Conservation (phyloP, 2,113 vertebrate genomes). For the Narcine bancroftii region DNA sequence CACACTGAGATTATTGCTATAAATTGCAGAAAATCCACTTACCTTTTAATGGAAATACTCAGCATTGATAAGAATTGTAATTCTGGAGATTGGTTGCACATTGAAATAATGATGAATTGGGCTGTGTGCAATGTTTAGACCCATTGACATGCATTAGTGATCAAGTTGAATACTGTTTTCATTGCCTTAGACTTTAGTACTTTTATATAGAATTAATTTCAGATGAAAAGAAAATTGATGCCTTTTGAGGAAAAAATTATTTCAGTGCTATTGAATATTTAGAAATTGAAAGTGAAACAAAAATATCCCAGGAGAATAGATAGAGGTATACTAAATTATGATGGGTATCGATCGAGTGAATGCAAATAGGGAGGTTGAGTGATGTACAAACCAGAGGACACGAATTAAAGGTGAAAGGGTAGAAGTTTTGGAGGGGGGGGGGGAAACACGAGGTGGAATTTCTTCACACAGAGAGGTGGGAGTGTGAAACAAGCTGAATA, state of each 20-base stretch:
- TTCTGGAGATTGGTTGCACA: neutral
- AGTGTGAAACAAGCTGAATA: too few species aligned
- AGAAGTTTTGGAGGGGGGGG: too few species aligned
- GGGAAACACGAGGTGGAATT: too few species aligned
- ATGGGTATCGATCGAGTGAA: neutral
- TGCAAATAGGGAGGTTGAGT: too few species aligned
- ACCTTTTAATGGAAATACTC: neutral
- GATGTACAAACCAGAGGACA: too few species aligned
- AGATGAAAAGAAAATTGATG: neutral
- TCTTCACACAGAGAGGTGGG: too few species aligned
- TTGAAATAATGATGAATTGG: neutral
- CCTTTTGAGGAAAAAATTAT: neutral
- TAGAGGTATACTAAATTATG: too few species aligned
- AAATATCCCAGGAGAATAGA: too few species aligned
- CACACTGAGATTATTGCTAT: neutral
- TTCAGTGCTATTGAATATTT: neutral
- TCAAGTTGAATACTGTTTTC: neutral
- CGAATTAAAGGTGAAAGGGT: too few species aligned
- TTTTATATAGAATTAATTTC: neutral
- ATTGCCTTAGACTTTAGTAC: neutral
- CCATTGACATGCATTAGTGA: neutral
- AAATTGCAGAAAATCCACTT: neutral
- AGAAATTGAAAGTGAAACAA: neutral
- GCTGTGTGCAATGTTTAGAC: neutral
- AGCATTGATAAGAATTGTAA: neutral